Base-by-base conservation (phyloP, 2,888 invertebrate species). In the Heterodera filipjevi region DNA sequence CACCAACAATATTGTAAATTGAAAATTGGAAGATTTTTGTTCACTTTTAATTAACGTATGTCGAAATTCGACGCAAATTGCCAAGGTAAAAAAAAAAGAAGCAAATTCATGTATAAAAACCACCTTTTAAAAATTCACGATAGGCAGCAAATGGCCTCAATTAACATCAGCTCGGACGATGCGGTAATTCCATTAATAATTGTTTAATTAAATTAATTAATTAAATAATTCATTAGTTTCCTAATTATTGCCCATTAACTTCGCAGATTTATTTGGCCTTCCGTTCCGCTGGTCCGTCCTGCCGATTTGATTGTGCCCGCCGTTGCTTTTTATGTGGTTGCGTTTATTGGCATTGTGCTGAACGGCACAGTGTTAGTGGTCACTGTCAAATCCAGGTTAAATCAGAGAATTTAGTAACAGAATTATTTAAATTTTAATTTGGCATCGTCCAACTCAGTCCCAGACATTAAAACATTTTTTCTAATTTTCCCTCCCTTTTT, bases 231-330 rank as follows among this genome's bases (percentile, higher is more conserved):
- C 5, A 44, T 44, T 12, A 12, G 44, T n/a, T n/a, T n/a, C n/a
- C 8, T 59, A 22, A 59, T 1, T 59, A 59, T 27, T 59, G n/a
- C n/a, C n/a, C n/a, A n/a, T 59, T 1, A 59, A n/a, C 8, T 10
- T 59, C 22, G 6, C 59, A 68, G 68, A 16, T 68, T 32, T 68
- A 68, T 27, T 35, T 68, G 35, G 68, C 68, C 33, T 68, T 33
- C 35, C 68, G 68, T 35, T 35, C 8, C 33, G 68, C 68, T 6
- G 68, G 68, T 32, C 68, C 68, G 3, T 68, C 68, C 32, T n/a
- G 33, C 68, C 33, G 68, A 68, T 35, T 35, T 68, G 68, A 68
- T 68, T 35, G 33, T 68, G 68, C 68, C 68, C 3, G 68, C 68
- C 33, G 68, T n/a, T 14, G 68, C 33, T 0, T 2, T 68, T 19